Evolutionary conservation across 2,113 vertebrate species (phyloP), one percentile per base, ranked within the genome.

Genomic region (Poecile atricapillus): DNA sequence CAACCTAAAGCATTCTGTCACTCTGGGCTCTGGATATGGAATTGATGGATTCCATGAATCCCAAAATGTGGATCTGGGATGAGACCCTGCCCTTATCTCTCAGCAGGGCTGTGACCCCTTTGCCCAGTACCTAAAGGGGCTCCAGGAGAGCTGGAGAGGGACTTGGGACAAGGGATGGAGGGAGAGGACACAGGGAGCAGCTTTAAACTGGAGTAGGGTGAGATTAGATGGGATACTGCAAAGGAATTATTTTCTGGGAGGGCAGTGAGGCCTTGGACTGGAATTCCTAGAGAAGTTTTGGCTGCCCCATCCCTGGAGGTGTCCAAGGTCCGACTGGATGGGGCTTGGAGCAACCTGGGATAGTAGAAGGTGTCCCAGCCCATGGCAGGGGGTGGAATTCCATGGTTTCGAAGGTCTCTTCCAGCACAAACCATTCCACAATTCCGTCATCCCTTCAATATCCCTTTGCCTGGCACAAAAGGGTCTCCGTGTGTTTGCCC

Each of bases 81-180:
- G 75, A 90, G 37, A 55, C 7, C 16, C 5, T 81, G 14, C 6
- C n/a, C 9, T 37, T 74, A 2, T 91, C 76, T 90, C 77, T 59
- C 60, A 56, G 65, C 97, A 99, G 99, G 98, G 98, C 19, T 98
- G 98, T 8, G 99, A 99, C 39, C 98, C 98, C 25, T 97, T 98
- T 2, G 96, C 96, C 11, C 43, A 44, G 37, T 1, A 15, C 22
- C 27, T 58, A 0, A 58, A 73, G 68, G 10, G 27, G 15, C 37
- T 58, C 59, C 50, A 65, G 44, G 59, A 65, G 44, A 73, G 35
- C 43, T 81, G 76, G 59, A 73, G 37, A 58, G 43, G 50, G 50
- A 28, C 2, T 37, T 7, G 2, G 59, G 67, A 50, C 0, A 37
- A 23, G 27, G 5, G 3, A 33, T 65, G 27, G 59, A 50, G 22